phyloP scores from a whole-genome alignment of 2,113 vertebrate species.

The Aplodontia rufa region DNA sequence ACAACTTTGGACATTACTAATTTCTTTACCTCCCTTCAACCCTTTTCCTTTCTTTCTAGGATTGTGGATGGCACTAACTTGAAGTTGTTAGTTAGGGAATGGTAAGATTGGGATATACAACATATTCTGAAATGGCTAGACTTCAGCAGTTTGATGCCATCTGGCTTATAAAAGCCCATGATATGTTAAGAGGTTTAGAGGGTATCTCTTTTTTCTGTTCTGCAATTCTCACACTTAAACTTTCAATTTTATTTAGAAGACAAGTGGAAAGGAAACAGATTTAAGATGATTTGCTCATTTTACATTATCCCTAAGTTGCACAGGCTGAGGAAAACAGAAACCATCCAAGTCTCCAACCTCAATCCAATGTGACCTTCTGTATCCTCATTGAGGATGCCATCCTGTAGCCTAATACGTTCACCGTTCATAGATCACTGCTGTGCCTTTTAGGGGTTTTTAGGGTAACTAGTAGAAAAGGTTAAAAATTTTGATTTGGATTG shows the following conservation, averaged over 20 bases:
- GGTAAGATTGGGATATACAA: background rate
- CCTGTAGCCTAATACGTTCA: background rate
- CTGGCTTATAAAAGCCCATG: background rate
- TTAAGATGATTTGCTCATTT: slow-evolving; percentile 29
- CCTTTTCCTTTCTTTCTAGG: slow-evolving; percentile 19
- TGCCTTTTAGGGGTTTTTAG: slow-evolving; percentile 65
- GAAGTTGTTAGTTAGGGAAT: background rate
- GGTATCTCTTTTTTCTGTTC: slow-evolving; percentile 16
- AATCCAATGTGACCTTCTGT: background rate
- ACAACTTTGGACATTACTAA: background rate
- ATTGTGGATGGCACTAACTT: slow-evolving; percentile 4
- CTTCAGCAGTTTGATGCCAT: background rate
- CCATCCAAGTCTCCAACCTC: background rate
- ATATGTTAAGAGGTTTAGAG: background rate
- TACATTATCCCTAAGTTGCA: background rate
- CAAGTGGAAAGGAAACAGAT: slow-evolving; percentile 36
- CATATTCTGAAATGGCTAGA: background rate
- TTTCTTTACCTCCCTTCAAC: slow-evolving; percentile 26
- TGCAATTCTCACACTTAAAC: background rate
- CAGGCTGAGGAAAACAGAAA: background rate
- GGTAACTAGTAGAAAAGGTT: slow-evolving; percentile 36
- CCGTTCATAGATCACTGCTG: slow-evolving; percentile 59
- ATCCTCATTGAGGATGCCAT: background rate
- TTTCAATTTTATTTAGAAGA: slow-evolving; percentile 34
- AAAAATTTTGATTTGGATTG: slow-evolving; percentile 46